Evolutionary conservation across 2,797 vertebrate species (phyloP), one percentile per base, ranked within the genome.

Genomic region (Bufotes viridis): DNA sequence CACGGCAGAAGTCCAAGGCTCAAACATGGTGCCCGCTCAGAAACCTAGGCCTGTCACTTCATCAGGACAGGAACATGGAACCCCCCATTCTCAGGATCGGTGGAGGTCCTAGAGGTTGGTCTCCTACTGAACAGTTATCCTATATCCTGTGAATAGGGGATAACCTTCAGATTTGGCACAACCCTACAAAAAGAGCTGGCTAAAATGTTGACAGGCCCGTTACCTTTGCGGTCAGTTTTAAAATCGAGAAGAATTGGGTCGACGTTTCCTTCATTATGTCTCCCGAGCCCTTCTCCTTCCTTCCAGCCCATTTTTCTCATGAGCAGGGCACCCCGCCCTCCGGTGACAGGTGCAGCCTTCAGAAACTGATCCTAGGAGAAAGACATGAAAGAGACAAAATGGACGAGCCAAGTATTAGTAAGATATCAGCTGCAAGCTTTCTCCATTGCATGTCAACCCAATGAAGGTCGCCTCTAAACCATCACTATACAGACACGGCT

Each of bases 231-330:
- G 90, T 99, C 98, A 0, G 97, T 98, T 92, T 99, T 99, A 92
- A 99, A 99, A 92, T 99, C 98, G 10, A 99, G 97, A 74, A 99
- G 91, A 92, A 99, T 99, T 6, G 98, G 98, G 88, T 99, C 97
- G 78, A 98, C 97, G 0, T 97, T 98, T 18, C 98, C 98, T 94
- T 99, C 97, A 53, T 97, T 96, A 94, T 98, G 97, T 93, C 98
- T 96, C 20, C 98, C 98, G 0, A 99, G 95, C 18, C 98, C 98
- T 92, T 99, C 98, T 82, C 98, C 98, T 55, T 96, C 96, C 92
- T 94, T 96, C 98, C 98, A 99, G 91, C 98, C 98, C 98, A 99
- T 99, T 94, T 99, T 99, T 83, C 97, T 97, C 98, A 99, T 99
- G 81, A 99, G 95, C 67, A 98, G 96, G 94, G 98, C 98, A 78